These are phyloP conservation scores for Penaeus monodon DNA, from an alignment of 2,888 invertebrate genomes.

Conservation along the genomic window DNA sequence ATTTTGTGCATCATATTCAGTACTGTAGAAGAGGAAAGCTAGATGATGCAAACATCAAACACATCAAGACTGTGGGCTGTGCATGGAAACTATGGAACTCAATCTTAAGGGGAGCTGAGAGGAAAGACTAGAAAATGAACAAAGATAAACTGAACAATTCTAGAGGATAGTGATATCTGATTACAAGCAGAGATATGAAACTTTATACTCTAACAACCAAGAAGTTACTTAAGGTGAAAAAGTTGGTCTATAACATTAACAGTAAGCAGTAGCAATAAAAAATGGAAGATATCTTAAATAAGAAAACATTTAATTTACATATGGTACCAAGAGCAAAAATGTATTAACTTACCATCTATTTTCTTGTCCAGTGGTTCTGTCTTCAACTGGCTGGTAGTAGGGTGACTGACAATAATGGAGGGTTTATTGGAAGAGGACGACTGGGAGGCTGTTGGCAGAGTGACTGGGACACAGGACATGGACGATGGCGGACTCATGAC, in stretches of 20 bases:
- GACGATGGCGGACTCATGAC: constrained; percentile 9
- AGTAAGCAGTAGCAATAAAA: constrained; percentile 20
- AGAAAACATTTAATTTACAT: neutral
- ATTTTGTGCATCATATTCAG: neutral
- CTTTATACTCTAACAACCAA: constrained; percentile 22
- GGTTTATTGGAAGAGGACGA: constrained; percentile 28
- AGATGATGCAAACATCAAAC: constrained; percentile 21
- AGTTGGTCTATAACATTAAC: constrained; percentile 18
- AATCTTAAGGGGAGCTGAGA: neutral
- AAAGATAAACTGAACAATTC: constrained; percentile 1
- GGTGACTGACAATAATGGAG: constrained; percentile 54
- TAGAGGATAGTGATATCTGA: neutral
- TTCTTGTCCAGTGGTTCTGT: constrained; percentile 59
- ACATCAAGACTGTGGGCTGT: constrained; percentile 1
- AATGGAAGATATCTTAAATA: neutral
- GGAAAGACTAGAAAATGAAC: neutral
- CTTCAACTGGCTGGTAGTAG: constrained; percentile 43
- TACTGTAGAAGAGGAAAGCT: constrained; percentile 15
- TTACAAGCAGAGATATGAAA: constrained; percentile 21
- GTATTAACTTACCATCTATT: constrained; percentile 46
- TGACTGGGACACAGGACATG: neutral
- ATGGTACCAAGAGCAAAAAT: neutral
- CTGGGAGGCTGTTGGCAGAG: neutral
- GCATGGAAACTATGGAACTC: constrained; percentile 17
- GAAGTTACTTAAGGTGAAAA: constrained; percentile 15